A percentile compares a stretch with the other conserved stretches of the same genome.
Evolutionary conservation across 2,113 vertebrate species (phyloP).

Genomic region (Tretioscincus oriximinensis): DNA sequence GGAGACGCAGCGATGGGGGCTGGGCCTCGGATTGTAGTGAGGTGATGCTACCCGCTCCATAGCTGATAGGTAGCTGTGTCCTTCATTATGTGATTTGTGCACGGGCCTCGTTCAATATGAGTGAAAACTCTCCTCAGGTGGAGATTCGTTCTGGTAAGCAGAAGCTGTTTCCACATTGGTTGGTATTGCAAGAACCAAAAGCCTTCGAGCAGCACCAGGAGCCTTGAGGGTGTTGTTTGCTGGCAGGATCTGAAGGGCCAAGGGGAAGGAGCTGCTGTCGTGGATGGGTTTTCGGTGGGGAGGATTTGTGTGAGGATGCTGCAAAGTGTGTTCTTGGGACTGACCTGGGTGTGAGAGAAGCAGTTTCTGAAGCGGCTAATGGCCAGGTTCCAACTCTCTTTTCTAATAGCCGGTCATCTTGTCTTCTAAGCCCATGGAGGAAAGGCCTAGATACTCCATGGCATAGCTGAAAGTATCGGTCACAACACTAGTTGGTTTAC

Average conservation of each 20-base stretch:
- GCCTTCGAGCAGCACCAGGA: rapidly evolving
- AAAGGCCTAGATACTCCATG: slow-evolving; percentile 56
- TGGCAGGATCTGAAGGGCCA: background rate
- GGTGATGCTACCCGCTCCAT: background rate
- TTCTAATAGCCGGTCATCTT: slow-evolving; percentile 55
- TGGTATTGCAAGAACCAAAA: background rate
- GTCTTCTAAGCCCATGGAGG: slow-evolving; percentile 54
- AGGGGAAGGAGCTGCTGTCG: background rate
- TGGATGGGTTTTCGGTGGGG: background rate
- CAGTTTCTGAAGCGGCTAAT: slow-evolving; percentile 37
- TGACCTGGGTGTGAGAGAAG: slow-evolving; percentile 28
- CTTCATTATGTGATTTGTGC: slow-evolving; percentile 29
- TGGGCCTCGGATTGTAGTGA: background rate
- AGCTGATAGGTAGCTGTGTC: slow-evolving; percentile 17
- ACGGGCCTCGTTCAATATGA: slow-evolving; percentile 4
- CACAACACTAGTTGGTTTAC: slow-evolving; percentile 71
- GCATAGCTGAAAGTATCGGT: slow-evolving; percentile 65
- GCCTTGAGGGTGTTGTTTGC: background rate
- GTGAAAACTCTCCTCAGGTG: background rate
- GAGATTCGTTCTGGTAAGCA: background rate
- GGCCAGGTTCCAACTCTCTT: slow-evolving; percentile 4
- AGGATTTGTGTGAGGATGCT: background rate
- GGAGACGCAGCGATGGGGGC: background rate
- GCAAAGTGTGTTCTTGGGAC: slow-evolving; percentile 7
- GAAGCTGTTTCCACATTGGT: background rate